Base-by-base conservation (phyloP, 2,797 vertebrate genomes). In the Neosilurus hyrtlii region DNA sequence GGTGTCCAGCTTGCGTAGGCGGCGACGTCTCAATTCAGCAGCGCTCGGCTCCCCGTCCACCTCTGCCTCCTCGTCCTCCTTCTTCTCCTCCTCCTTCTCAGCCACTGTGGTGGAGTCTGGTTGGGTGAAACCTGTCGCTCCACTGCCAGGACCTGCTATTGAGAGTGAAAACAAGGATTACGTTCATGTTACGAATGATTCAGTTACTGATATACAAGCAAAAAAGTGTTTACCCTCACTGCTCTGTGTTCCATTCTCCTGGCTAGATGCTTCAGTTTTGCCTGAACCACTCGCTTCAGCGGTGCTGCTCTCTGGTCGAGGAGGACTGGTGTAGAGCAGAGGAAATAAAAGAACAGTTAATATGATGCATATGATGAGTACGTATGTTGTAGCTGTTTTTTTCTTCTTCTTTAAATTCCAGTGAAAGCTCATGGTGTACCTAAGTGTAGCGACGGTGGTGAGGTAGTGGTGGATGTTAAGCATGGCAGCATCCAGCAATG, bases 381-480 rank as follows among this genome's bases (percentile, higher is more conserved):
- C 37, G 22, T 35, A 20, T 35, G 49, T 54, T 54, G 15, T 11
- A 51, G n/a, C 12, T 63, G 14, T 74, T 30, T 30, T 49, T 6
- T 63, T 24, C 2, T 30, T 30, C 30, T 49, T 59, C 37, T 62
- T 65, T 0, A 15, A 61, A 77, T 74, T 75, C 62, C 63, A 61
- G 9, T n/a, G n/a, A 14, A 59, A 63, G 43, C 30, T 9, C 7
- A 54, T 52, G 7, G 10, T 82, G 2, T 88, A 97, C 97, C 94
- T 94, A 43, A 98, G 90, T 0, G 95, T 95, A 66, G 96, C 95
- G 10, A 99, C 93, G 0, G 97, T 96, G 0, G 94, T 95, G 86
- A 98, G 96, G 92, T 98, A 98, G 91, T 98, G 97, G 93, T 97
- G 96, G 91, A 99, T 99, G 91, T 99, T 98, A 68, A 99, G 92